Conservation (phyloP, 2,888 invertebrate species). For the Stenodema calcarata region DNA sequence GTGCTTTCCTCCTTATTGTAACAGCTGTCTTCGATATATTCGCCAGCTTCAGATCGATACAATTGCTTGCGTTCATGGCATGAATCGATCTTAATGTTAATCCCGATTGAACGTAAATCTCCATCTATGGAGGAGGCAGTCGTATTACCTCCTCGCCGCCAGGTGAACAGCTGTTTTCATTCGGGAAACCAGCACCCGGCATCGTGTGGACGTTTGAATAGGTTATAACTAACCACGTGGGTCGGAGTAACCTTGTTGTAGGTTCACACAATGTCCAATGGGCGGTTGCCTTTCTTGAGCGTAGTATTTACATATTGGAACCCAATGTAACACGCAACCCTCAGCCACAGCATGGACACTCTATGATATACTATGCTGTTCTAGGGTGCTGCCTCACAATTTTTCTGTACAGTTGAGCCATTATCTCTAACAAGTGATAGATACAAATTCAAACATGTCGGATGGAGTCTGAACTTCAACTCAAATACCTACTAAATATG, state of each 20-base stretch:
- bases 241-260: constrained; percentile 20
- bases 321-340: not conserved
- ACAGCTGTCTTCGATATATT: not conserved
- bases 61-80: not conserved
- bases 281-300: not conserved
- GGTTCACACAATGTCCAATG: constrained; percentile 15
- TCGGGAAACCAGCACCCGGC: not conserved
- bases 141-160: not conserved
- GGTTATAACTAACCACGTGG: constrained; percentile 29
- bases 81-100: not conserved
- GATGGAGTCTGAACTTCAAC: not conserved
- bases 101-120: not conserved
- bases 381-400: not conserved
- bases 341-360: constrained; percentile 5
- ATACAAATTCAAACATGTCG: too few species aligned
- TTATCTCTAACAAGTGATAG: too few species aligned
- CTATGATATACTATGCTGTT: constrained; percentile 7
- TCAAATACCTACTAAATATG: not conserved
- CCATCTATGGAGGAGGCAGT: not conserved
- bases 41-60: not conserved
- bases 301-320: not conserved
- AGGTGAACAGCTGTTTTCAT: constrained; percentile 9
- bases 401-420: not conserved
- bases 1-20: not conserved
- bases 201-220: constrained; percentile 21